Conservation (phyloP, 2,113 vertebrate species). For the Egretta garzetta region DNA sequence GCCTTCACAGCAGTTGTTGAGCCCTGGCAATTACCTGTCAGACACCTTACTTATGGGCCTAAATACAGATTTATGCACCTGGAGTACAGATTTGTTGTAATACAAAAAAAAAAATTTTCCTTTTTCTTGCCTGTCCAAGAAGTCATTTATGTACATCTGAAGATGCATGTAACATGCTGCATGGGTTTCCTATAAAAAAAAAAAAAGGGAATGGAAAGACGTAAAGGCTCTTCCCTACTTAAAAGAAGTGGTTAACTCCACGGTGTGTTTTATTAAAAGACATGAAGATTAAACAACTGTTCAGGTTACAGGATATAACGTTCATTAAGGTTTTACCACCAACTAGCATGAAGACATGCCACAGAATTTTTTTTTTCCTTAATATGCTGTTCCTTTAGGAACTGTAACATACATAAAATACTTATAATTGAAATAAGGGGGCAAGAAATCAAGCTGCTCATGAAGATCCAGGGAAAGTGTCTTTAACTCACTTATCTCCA, state of each 20-base stretch:
- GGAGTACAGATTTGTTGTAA: neutral
- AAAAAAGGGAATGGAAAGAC: neutral
- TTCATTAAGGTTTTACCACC: neutral
- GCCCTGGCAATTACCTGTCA: neutral
- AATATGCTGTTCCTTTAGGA: neutral
- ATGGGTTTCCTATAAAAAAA: neutral
- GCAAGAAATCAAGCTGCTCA: neutral
- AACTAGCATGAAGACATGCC: neutral
- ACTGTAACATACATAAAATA: neutral
- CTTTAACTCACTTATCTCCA: neutral
- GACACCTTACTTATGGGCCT: neutral
- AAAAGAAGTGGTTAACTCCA: neutral
- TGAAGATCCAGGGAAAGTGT: neutral
- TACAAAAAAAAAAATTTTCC: neutral
- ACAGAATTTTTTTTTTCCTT: neutral
- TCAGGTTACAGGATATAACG: neutral
- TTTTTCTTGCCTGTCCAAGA: neutral
- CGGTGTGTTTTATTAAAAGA: neutral
- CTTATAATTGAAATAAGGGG: neutral
- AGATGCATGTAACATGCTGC: neutral
- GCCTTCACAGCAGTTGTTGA: neutral
- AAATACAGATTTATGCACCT: neutral
- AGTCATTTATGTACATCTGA: neutral
- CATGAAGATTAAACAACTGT: neutral
- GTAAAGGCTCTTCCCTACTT: neutral